Conservation (phyloP, 2,113 vertebrate species). For the Fukomys damarensis region DNA sequence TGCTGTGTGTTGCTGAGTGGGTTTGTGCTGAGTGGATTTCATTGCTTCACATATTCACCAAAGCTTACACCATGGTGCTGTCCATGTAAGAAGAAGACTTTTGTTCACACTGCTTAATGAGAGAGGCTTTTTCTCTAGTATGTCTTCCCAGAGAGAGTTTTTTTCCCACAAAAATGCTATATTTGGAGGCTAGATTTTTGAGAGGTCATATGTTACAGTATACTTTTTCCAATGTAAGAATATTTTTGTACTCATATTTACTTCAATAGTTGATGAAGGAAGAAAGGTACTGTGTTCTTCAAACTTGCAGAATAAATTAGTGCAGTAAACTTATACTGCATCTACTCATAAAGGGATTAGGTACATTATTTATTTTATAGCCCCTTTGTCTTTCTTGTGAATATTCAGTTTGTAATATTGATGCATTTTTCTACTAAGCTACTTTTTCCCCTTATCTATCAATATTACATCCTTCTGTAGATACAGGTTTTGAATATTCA, state of each 20-base stretch:
- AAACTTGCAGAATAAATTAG: not conserved
- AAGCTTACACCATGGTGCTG: not conserved
- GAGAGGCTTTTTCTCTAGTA: not conserved
- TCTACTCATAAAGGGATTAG: not conserved
- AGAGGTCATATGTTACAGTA: not conserved
- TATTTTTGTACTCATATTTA: not conserved
- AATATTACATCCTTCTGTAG: not conserved
- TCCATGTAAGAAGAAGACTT: not conserved
- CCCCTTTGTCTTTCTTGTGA: not conserved
- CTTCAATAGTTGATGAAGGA: not conserved
- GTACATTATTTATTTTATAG: not conserved
- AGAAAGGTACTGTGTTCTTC: not conserved
- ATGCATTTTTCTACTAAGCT: not conserved
- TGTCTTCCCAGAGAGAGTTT: not conserved
- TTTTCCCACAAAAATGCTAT: not conserved
- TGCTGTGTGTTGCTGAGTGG: accelerated
- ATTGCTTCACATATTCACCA: not conserved
- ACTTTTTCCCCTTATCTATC: not conserved
- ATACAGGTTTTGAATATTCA: not conserved
- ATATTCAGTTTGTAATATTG: not conserved
- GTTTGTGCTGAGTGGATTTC: not conserved
- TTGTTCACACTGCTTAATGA: not conserved
- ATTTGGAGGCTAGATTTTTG: not conserved
- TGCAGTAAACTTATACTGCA: not conserved
- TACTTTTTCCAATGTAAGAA: not conserved